Percentiles rank a stretch among this genome's conserved stretches.
Evolutionary conservation across 2,888 invertebrate genomes (phyloP).

Genomic region (Mantis religiosa): DNA sequence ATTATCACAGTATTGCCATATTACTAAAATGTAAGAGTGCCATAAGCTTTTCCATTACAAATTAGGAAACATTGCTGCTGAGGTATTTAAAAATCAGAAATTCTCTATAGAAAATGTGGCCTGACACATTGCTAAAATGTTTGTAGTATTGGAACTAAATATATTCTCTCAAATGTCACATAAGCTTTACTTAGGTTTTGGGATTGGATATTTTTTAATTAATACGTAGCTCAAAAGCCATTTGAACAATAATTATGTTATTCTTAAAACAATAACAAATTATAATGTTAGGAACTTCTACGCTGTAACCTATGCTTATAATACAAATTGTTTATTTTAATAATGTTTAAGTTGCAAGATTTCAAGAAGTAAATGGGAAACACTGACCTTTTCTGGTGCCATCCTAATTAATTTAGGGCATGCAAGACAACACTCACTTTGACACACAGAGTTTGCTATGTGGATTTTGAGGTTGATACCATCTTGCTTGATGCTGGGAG

Average conservation of each 20-base stretch:
- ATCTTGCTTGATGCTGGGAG: constrained; percentile 49
- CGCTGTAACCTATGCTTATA: not conserved
- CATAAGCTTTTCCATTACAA: too few species aligned
- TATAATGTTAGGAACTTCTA: too few species aligned
- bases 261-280: too few species aligned
- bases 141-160: not conserved
- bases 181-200: not conserved
- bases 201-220: not conserved
- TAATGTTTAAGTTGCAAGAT: not conserved
- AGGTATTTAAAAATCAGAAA: too few species aligned
- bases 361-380: not conserved
- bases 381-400: not conserved
- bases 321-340: too few species aligned
- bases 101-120: too few species aligned
- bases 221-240: too few species aligned
- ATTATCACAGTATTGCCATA: too few species aligned
- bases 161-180: not conserved
- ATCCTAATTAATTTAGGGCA: constrained; percentile 39
- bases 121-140: not conserved
- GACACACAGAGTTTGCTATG: constrained; percentile 57
- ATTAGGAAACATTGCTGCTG: too few species aligned
- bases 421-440: constrained; percentile 54
- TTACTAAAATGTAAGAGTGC: too few species aligned
- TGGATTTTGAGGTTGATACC: constrained; percentile 69
- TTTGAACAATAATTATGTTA: too few species aligned